phyloP scores from a whole-genome alignment of 1,140 invertebrate species.

The Sinella curviseta region DNA sequence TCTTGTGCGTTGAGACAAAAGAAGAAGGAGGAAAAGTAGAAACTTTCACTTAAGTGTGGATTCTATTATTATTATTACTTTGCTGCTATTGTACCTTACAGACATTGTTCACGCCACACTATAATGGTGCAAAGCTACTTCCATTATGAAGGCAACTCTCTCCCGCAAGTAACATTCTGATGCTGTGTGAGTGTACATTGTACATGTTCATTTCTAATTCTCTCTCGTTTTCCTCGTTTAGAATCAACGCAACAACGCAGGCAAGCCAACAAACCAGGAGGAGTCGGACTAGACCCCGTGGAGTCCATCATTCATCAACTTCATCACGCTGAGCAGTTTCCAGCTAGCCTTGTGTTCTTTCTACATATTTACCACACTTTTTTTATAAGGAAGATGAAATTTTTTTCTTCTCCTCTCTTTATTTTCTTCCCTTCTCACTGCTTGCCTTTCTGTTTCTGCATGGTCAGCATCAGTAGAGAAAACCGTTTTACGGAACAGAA shows the following conservation, averaged over 20 bases:
- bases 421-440: too few species aligned
- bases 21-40: neutral
- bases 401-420: neutral
- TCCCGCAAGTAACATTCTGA: neutral
- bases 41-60: neutral
- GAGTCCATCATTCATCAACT: constrained; percentile 27
- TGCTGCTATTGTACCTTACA: too few species aligned
- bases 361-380: neutral
- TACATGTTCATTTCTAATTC: constrained; percentile 14
- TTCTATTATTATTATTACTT: neutral
- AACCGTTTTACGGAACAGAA: neutral
- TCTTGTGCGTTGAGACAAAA: neutral
- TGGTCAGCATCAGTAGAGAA: neutral
- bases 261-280: neutral
- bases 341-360: neutral
- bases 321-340: neutral
- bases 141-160: neutral
- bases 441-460: neutral
- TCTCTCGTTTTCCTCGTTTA: neutral
- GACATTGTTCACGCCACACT: too few species aligned
- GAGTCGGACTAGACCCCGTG: neutral
- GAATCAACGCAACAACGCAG: neutral
- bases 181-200: too few species aligned
- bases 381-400: neutral
- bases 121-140: neutral